phyloP scores from a whole-genome alignment of 2,113 vertebrate genomes.

The Numida meleagris region DNA sequence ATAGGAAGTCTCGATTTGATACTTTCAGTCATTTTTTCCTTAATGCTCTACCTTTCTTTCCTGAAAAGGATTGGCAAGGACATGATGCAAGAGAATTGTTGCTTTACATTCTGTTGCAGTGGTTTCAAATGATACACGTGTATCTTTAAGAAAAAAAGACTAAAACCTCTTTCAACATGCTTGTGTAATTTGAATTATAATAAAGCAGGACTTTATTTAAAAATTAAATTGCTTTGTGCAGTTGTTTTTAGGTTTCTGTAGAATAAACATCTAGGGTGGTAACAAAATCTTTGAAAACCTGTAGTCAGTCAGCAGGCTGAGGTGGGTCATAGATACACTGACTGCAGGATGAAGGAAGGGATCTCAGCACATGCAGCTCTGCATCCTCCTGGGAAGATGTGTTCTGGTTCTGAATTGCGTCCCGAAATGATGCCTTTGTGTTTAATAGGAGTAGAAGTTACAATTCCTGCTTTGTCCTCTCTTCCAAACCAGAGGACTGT shows the following conservation, averaged over 20 bases:
- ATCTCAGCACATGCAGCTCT: background rate
- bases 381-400: background rate
- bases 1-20: background rate
- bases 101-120: background rate
- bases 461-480: background rate
- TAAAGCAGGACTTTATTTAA: conserved; percentile 23
- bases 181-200: background rate
- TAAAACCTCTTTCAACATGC: background rate
- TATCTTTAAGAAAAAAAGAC: background rate
- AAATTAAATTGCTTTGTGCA: background rate
- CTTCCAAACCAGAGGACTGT: background rate
- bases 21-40: background rate
- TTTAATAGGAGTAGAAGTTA: background rate
- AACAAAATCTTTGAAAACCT: background rate
- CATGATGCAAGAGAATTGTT: background rate
- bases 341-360: background rate
- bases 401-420: background rate
- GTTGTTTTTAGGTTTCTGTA: background rate
- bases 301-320: background rate
- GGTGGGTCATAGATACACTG: background rate
- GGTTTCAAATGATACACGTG: background rate
- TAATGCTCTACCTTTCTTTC: background rate
- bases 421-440: accelerated
- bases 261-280: background rate
- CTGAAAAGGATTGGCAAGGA: background rate